Conservation (phyloP, 1,140 invertebrate species). For the Zaprionus lachaisei region DNA sequence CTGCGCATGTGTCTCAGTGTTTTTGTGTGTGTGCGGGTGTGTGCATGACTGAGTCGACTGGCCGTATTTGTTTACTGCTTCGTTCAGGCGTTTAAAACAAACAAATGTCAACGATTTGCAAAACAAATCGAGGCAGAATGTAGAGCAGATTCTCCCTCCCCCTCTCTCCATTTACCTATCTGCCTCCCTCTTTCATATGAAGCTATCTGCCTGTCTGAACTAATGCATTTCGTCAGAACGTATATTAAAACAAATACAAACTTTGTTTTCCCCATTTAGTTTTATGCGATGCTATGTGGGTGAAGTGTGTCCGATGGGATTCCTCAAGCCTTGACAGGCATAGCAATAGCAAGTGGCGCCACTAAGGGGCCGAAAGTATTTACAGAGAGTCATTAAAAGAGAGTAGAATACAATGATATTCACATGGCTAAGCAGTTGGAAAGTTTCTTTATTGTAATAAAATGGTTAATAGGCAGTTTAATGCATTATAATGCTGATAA, state of each 20-base stretch:
- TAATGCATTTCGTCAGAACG: slow-evolving; percentile 1
- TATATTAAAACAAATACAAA: slow-evolving; percentile 4
- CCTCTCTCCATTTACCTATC: not conserved
- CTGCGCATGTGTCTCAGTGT: not conserved
- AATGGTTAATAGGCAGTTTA: not conserved
- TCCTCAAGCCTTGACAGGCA: not conserved
- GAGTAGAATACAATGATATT: not conserved
- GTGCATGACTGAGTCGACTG: not conserved
- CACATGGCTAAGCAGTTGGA: not conserved
- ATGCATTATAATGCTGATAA: not conserved
- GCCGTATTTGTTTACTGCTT: slow-evolving; percentile 24
- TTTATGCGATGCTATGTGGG: not conserved
- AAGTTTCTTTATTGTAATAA: not conserved
- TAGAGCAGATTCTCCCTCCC: not conserved
- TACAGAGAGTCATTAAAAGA: not conserved
- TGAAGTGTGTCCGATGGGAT: not conserved
- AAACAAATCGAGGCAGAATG: slow-evolving; percentile 17
- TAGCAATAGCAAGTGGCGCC: slow-evolving; percentile 5
- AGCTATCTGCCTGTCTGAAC: not conserved
- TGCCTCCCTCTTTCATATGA: not conserved
- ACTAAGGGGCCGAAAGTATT: not conserved
- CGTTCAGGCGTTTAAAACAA: slow-evolving; percentile 22
- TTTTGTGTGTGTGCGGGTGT: slow-evolving; percentile 15
- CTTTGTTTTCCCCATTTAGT: slow-evolving; percentile 4
- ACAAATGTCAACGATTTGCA: slow-evolving; percentile 42